Conservation (phyloP, 1,140 invertebrate species). For the Pteromalus puparum region DNA sequence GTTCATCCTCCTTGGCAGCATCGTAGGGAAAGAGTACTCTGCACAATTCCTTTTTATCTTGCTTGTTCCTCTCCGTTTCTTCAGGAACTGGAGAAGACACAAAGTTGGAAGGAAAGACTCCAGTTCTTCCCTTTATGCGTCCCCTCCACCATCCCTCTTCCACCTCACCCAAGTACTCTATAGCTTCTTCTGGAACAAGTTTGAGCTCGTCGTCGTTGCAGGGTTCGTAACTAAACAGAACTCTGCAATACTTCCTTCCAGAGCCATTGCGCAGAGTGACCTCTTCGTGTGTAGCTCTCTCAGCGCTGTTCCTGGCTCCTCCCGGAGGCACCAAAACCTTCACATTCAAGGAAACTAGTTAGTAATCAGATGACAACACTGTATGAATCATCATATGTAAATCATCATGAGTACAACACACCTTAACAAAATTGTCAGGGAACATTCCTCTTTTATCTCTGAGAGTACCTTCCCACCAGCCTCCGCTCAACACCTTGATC, state of each 20-base stretch:
- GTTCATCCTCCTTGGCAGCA: conserved; percentile 95
- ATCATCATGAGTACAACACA: conserved; percentile 62
- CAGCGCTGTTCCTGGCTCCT: conserved; percentile 48
- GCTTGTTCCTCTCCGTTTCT: conserved; percentile 59
- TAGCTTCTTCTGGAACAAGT: conserved; percentile 89
- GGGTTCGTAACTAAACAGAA: conserved; percentile 93
- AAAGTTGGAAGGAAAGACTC: conserved; percentile 96
- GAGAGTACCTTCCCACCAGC: conserved; percentile 98
- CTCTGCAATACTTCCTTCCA: conserved; percentile 83
- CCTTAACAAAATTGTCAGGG: conserved; percentile 96
- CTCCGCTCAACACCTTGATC: conserved; percentile 89
- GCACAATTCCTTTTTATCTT: conserved; percentile 81
- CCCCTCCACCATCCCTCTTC: conserved; percentile 95
- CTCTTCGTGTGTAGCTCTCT: conserved; percentile 53
- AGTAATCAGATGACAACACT: background rate
- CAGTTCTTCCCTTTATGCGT: conserved; percentile 82
- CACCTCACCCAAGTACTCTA: conserved; percentile 92
- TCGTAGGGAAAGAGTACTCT: conserved; percentile 92
- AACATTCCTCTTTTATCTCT: conserved; percentile 94
- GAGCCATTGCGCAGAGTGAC: conserved; percentile 68
- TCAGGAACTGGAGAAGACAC: conserved; percentile 76
- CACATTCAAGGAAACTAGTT: background rate
- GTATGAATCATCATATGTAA: background rate
- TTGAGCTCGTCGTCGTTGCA: conserved; percentile 94
- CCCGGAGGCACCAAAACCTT: conserved; percentile 46